Evolutionary conservation across 1,140 invertebrate genomes (phyloP).

Genomic region (Diorhabda elongata): DNA sequence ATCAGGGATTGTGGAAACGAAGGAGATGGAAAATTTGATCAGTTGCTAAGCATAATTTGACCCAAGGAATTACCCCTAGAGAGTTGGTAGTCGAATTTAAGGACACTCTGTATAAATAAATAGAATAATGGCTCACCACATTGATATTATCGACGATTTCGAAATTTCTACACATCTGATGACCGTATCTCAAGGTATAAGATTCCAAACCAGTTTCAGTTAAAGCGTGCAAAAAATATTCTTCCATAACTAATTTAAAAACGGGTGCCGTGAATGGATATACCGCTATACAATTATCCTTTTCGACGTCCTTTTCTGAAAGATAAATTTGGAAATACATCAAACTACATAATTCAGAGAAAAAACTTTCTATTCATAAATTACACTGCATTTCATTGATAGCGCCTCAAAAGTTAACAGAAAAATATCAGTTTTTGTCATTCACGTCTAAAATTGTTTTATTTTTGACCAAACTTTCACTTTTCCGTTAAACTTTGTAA

Average conservation of each 20-base stretch:
- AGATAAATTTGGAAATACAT: neutral
- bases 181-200: slow-evolving; percentile 65
- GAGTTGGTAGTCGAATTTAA: no score
- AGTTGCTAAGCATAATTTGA: no score
- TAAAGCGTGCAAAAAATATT: slow-evolving; percentile 67
- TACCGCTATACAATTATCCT: slow-evolving; percentile 42
- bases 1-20: no score
- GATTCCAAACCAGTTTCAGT: slow-evolving; percentile 75
- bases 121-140: slow-evolving; percentile 26
- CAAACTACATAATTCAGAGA: neutral
- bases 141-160: slow-evolving; percentile 41
- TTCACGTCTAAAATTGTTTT: no score
- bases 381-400: no score
- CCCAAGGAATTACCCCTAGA: no score
- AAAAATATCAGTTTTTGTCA: no score
- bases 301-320: slow-evolving; percentile 25
- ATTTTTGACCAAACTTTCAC: no score
- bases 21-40: no score
- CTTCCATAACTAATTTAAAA: slow-evolving; percentile 61
- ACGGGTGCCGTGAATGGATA: slow-evolving; percentile 72
- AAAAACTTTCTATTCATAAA: neutral
- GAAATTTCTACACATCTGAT: slow-evolving; percentile 49
- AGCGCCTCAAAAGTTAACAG: no score
- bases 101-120: no score
- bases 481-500: no score